Conservation (phyloP, 92 coral and sea anemone genomes). For the Zoanthus solanderi region DNA sequence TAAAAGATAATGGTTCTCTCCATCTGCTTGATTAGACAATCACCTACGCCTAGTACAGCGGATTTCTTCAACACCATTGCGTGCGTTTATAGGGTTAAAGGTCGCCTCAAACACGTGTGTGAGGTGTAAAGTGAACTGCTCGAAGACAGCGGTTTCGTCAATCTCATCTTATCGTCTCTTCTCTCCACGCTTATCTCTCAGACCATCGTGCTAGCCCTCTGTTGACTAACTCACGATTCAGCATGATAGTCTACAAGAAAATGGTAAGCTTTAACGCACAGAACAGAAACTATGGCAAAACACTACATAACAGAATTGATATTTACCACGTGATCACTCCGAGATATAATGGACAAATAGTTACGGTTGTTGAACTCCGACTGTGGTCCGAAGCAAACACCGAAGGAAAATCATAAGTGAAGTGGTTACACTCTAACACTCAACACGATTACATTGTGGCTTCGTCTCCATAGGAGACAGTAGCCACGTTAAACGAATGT, state of each 20-base stretch:
- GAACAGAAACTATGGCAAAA: neutral
- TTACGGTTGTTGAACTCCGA: too few species aligned
- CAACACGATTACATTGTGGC: too few species aligned
- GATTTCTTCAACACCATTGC: neutral
- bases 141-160: neutral
- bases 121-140: conserved; percentile 3
- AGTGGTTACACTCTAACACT: too few species aligned
- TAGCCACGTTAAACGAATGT: too few species aligned
- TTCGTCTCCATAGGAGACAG: too few species aligned
- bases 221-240: conserved; percentile 90
- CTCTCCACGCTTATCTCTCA: conserved; percentile 65
- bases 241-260: conserved; percentile 79
- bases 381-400: too few species aligned
- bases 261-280: neutral
- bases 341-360: too few species aligned
- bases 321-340: too few species aligned
- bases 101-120: neutral
- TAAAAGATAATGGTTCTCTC: neutral
- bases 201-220: conserved; percentile 95
- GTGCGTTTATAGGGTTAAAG: neutral
- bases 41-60: conserved; percentile 1
- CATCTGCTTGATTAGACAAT: neutral
- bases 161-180: neutral
- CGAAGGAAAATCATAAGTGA: too few species aligned
- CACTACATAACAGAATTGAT: too few species aligned